Evolutionary conservation across 2,888 invertebrate genomes (phyloP).

Genomic region (Platynereis dumerilii): DNA sequence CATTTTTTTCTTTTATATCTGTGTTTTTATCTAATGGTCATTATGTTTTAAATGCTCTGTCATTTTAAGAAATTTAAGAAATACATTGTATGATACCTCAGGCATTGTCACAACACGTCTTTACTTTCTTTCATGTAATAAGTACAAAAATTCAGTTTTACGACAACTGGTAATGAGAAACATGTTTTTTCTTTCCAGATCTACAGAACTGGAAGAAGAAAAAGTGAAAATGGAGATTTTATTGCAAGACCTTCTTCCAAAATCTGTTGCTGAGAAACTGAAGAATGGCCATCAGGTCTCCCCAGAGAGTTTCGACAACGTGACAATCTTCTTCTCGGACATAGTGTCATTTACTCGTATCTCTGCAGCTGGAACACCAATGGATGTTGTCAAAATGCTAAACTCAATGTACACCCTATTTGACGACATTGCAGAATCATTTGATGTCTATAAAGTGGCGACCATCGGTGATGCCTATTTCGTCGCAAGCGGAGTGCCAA

Average conservation of each 20-base stretch:
- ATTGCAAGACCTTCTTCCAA: neutral
- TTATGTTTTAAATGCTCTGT: too few species aligned
- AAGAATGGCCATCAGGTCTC: neutral
- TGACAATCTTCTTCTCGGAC: slow-evolving; percentile 1
- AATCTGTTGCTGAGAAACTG: slow-evolving; percentile 4
- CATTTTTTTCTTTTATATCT: too few species aligned
- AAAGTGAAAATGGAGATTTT: slow-evolving; percentile 2
- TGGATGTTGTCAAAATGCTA: neutral
- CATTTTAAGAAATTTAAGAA: too few species aligned
- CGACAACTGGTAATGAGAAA: too few species aligned
- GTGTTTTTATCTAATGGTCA: too few species aligned
- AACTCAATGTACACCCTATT: slow-evolving; percentile 6
- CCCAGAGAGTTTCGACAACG: slow-evolving; percentile 1
- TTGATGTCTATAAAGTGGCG: slow-evolving; percentile 4
- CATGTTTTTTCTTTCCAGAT: neutral
- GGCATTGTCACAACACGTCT: too few species aligned
- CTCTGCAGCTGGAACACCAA: neutral
- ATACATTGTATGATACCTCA: too few species aligned
- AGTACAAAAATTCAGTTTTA: too few species aligned
- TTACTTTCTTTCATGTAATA: too few species aligned
- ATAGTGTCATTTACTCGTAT: slow-evolving; percentile 1
- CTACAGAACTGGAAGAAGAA: neutral
- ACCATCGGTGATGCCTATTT: slow-evolving; percentile 2
- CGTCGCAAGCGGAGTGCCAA: neutral
- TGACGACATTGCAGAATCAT: neutral